Conservation (phyloP, 1,140 invertebrate genomes). For the Drosophila triauraria region DNA sequence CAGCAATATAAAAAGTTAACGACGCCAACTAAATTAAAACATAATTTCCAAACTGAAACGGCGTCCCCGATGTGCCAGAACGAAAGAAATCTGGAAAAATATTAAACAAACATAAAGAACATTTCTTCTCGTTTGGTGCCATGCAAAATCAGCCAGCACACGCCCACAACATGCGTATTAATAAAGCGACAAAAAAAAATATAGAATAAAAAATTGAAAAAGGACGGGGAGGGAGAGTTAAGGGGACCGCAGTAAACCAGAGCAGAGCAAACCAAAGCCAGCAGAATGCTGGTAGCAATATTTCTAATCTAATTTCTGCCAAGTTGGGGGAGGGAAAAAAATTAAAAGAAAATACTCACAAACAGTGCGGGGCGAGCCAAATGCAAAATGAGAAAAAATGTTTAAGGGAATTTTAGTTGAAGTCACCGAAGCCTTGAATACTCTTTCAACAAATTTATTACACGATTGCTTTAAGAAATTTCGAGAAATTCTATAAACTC, state of each 20-base stretch:
- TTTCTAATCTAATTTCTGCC: conserved; percentile 82
- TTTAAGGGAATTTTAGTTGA: neutral
- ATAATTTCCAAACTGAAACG: conserved; percentile 52
- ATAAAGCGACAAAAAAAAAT: conserved; percentile 43
- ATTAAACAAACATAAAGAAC: conserved; percentile 71
- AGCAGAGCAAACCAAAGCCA: conserved; percentile 54
- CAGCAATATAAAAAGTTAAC: conserved; percentile 50
- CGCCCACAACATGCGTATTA: conserved; percentile 66
- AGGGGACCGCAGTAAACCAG: neutral
- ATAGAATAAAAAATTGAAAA: conserved; percentile 19
- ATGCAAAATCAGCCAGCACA: conserved; percentile 59
- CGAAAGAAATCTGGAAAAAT: conserved; percentile 58
- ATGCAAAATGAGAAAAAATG: conserved; percentile 47
- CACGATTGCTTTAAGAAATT: neutral
- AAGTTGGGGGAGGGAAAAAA: conserved; percentile 62
- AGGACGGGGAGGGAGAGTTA: neutral
- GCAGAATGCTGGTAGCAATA: conserved; percentile 81
- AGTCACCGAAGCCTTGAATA: neutral
- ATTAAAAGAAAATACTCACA: conserved; percentile 77
- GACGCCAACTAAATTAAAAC: conserved; percentile 69
- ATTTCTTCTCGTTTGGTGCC: conserved; percentile 42
- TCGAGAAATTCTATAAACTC: neutral
- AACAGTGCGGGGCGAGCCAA: conserved; percentile 33
- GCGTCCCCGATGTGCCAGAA: conserved; percentile 18
- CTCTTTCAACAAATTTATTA: neutral